phyloP scores from a whole-genome alignment of 2,797 vertebrate genomes.

The Etheostoma nigrum region DNA sequence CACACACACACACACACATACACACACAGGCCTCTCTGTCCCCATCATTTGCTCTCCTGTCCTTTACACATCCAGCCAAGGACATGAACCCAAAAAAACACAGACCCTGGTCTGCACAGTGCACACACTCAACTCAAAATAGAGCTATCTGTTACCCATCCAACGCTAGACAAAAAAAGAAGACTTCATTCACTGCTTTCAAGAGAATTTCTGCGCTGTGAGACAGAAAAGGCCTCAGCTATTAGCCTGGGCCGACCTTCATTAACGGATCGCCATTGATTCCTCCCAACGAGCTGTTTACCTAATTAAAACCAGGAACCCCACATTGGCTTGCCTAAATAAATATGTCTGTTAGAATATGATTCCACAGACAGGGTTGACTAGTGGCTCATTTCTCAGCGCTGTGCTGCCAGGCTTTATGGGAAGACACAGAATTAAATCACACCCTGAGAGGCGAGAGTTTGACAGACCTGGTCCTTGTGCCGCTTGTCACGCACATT shows the following conservation, averaged over 20 bases:
- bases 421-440: slow-evolving; percentile 69
- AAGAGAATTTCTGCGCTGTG: slow-evolving; percentile 40
- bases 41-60: slow-evolving; percentile 54
- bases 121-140: slow-evolving; percentile 33
- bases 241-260: slow-evolving; percentile 76
- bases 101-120: slow-evolving; percentile 38
- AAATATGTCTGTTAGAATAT: slow-evolving; percentile 71
- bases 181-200: slow-evolving; percentile 49
- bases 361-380: slow-evolving; percentile 34
- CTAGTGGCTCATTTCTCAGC: slow-evolving; percentile 51
- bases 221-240: slow-evolving; percentile 52
- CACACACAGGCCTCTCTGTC: slow-evolving; percentile 45
- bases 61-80: slow-evolving; percentile 76
- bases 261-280: slow-evolving; percentile 73
- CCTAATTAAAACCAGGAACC: slow-evolving; percentile 72
- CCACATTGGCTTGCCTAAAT: slow-evolving; percentile 60
- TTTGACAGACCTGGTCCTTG: slow-evolving; percentile 84
- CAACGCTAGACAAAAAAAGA: slow-evolving; percentile 34
- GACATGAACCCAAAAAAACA: slow-evolving; percentile 50
- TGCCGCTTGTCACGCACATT: slow-evolving; percentile 82
- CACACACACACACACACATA: slow-evolving; percentile 32
- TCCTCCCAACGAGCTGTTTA: slow-evolving; percentile 72
- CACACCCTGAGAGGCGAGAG: slow-evolving; percentile 68
- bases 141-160: slow-evolving; percentile 51
- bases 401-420: slow-evolving; percentile 46